These are phyloP conservation scores for Chironomus tentans DNA, from an alignment of 2,888 invertebrate genomes.

Conservation along the genomic window DNA sequence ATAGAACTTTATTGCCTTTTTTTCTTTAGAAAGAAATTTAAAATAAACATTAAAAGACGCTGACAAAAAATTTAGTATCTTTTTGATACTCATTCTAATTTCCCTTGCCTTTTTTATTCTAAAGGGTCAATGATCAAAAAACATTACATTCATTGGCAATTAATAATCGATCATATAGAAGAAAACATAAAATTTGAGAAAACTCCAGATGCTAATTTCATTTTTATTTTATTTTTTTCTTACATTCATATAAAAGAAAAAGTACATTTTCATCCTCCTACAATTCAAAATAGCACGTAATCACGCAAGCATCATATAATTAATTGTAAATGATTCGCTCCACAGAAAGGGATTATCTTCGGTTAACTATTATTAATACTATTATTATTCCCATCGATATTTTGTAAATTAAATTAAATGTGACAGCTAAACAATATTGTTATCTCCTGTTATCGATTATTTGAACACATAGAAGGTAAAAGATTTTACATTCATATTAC, in stretches of 20 bases:
- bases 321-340: slow-evolving; percentile 5
- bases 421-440: neutral
- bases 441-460: neutral
- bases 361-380: neutral
- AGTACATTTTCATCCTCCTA: too few relatives aligned
- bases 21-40: too few relatives aligned
- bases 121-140: slow-evolving; percentile 4
- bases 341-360: slow-evolving; percentile 13
- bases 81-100: neutral
- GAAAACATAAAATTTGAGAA: neutral
- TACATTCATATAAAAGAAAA: too few relatives aligned
- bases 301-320: slow-evolving; percentile 22
- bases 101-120: neutral
- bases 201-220: slow-evolving; percentile 14
- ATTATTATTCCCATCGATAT: neutral
- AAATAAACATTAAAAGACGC: neutral
- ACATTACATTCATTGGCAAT: neutral
- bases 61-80: neutral
- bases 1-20: too few relatives aligned
- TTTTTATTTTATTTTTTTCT: neutral
- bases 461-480: neutral
- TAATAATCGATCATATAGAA: neutral
- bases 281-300: slow-evolving; percentile 19
- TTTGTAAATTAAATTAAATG: neutral
- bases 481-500: neutral